These are phyloP conservation scores for Rhopalosiphum nymphaeae DNA, from an alignment of 2,888 invertebrate species.

Conservation along the genomic window DNA sequence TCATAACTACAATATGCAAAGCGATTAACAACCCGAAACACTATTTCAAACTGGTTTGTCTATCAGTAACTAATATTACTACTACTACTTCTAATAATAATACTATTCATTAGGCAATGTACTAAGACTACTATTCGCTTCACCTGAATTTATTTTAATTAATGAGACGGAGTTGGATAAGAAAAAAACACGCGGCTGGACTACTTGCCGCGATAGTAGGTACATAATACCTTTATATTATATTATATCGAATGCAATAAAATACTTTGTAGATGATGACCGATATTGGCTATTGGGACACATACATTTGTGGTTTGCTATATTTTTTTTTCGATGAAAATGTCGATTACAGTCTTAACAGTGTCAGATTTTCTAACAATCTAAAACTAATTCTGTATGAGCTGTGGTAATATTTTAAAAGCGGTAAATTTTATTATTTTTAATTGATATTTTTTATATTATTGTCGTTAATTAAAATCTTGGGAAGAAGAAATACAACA, in stretches of 20 bases:
- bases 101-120: neutral
- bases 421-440: neutral
- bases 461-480: neutral
- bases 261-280: neutral
- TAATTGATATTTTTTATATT: neutral
- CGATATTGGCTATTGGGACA: neutral
- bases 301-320: neutral
- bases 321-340: neutral
- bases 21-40: conserved; percentile 36
- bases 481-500: neutral
- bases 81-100: neutral
- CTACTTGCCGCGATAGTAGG: neutral
- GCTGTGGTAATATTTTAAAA: neutral
- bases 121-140: conserved; percentile 6
- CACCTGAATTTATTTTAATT: conserved; percentile 23
- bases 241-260: neutral
- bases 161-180: neutral
- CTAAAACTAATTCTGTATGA: neutral
- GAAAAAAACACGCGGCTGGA: neutral
- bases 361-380: neutral
- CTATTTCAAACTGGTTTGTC: conserved; percentile 41
- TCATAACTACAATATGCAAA: neutral
- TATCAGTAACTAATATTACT: neutral
- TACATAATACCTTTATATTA: neutral
- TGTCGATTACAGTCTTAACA: neutral